Base-by-base conservation (phyloP, 2,888 invertebrate genomes). In the Pyralis farinalis region DNA sequence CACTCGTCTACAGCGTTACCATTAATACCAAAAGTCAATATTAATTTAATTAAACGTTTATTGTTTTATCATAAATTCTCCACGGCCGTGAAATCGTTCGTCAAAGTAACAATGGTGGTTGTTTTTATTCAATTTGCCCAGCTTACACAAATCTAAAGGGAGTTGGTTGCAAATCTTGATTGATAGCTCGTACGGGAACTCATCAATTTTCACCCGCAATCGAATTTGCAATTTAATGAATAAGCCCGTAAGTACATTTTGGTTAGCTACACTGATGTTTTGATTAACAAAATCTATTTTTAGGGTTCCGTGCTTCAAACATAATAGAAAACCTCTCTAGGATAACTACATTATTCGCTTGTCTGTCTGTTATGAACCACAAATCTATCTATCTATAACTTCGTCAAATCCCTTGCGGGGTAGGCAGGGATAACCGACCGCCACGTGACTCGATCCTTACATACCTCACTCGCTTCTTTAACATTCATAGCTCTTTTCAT, bases 131-230 rank as follows among this genome's bases (percentile, higher is more conserved):
- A 79, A 82, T 83, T 77, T 71, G 61, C 63, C 58, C 44, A 55
- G 69, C 67, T 76, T 71, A 70, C 61, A 64, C 63, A 67, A 72
- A 66, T 75, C 67, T 63, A 63, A 59, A 67, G 55, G 64, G 68
- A 67, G 63, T 66, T 63, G 69, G 71, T 63, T 69, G 65, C 69
- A 77, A 80, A 82, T 81, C 81, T 78, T 84, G 83, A 84, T 84
- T 82, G 80, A 84, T 83, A 71, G 79, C 70, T 66, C 56, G 68
- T 67, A 71, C 78, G 69, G 63, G 61, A 55, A 57, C 64, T 71
- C 71, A 82, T 82, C 75, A 79, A 80, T 84, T 77, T 69, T 60
- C 60, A 57, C 53, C 55, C 51, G 67, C 70, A 71, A 65, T 70
- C 65, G 68, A 60, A 77, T 79, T 82, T 78, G 57, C 75, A 74